A percentile compares a stretch with the other conserved stretches of the same genome.
Evolutionary conservation across 2,797 vertebrate genomes (phyloP).

Genomic region (Tamandua tetradactyla): DNA sequence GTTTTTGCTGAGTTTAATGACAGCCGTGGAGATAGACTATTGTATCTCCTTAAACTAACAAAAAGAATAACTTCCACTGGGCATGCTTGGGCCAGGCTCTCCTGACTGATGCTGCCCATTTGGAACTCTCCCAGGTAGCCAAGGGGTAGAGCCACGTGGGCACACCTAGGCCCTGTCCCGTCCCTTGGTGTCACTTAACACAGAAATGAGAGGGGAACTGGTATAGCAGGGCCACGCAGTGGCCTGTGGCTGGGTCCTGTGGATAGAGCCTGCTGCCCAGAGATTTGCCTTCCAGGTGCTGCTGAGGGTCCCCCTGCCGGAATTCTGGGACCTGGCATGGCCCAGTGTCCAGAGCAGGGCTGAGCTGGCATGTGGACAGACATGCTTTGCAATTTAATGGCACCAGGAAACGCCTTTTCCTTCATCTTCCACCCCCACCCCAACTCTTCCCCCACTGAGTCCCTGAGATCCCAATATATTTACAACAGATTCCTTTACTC

Average conservation of each 20-base stretch:
- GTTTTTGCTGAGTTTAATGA: slow-evolving; percentile 54
- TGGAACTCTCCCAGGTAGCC: neutral
- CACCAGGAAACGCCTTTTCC: neutral
- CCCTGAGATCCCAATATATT: neutral
- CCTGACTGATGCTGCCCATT: fast-evolving
- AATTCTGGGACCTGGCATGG: neutral
- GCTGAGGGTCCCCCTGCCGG: neutral
- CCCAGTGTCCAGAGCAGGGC: too few relatives aligned
- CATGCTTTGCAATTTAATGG: fast-evolving
- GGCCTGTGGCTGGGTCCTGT: neutral
- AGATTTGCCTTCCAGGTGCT: neutral
- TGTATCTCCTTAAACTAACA: slow-evolving; percentile 23
- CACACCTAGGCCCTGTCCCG: neutral
- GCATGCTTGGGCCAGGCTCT: neutral
- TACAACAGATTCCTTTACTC: neutral
- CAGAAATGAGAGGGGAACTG: neutral
- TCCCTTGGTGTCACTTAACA: fast-evolving
- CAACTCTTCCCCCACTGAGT: neutral
- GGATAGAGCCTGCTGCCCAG: neutral
- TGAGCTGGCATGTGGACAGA: fast-evolving
- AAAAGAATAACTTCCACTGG: neutral
- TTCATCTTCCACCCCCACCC: neutral
- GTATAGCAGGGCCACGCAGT: fast-evolving
- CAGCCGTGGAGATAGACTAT: neutral
- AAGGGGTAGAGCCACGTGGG: neutral